Conservation (phyloP, 1,140 invertebrate genomes). For the Nasonia giraulti region DNA sequence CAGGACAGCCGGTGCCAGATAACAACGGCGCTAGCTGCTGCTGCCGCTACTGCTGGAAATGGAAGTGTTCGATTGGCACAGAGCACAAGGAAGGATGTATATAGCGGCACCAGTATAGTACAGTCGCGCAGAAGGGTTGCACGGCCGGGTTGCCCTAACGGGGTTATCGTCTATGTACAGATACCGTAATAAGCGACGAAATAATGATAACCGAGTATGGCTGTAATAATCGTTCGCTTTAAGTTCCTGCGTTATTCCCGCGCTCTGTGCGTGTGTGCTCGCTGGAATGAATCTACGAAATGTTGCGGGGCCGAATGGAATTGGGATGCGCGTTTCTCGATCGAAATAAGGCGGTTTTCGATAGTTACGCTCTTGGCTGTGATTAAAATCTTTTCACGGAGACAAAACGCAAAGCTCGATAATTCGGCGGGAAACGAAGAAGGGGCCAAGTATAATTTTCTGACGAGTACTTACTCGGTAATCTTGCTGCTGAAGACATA, state of each 20-base stretch:
- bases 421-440: not conserved
- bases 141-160: slow-evolving; percentile 23
- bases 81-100: slow-evolving; percentile 49
- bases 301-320: not conserved
- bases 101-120: not conserved
- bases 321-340: not conserved
- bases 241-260: slow-evolving; percentile 53
- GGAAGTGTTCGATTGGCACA: slow-evolving; percentile 57
- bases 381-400: not conserved
- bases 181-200: slow-evolving; percentile 50
- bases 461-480: slow-evolving; percentile 14
- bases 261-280: slow-evolving; percentile 49
- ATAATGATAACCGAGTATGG: slow-evolving; percentile 48
- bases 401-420: not conserved
- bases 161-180: slow-evolving; percentile 50
- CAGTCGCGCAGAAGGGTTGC: slow-evolving; percentile 28
- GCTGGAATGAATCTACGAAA: slow-evolving; percentile 28
- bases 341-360: not conserved
- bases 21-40: slow-evolving; percentile 45
- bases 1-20: slow-evolving; percentile 62
- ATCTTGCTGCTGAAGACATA: not conserved
- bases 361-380: not conserved
- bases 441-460: slow-evolving; percentile 6
- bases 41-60: slow-evolving; percentile 50
- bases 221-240: slow-evolving; percentile 52